Evolutionary conservation across 2,888 invertebrate genomes (phyloP).

Genomic region (Microplitis deprimator): DNA sequence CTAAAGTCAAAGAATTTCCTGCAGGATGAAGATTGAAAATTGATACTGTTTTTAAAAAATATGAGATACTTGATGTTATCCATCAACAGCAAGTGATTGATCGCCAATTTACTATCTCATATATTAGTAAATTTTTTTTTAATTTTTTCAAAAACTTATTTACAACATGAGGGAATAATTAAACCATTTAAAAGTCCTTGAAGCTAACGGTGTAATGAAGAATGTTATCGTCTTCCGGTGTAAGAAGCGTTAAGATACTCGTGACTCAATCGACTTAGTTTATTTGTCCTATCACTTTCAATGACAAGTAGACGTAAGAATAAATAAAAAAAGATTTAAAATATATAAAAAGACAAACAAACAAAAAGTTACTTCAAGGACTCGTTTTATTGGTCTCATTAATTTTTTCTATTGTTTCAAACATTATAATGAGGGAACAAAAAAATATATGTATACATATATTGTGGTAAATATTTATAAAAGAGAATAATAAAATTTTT

Average conservation of each 20-base stretch:
- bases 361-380: conserved; percentile 1
- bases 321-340: background rate
- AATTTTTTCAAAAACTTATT: no score
- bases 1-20: no score
- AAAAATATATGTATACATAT: background rate
- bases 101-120: no score
- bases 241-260: background rate
- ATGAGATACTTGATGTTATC: no score
- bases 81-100: no score
- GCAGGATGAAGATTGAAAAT: no score
- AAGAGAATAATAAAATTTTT: background rate
- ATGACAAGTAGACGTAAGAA: background rate
- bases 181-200: conserved; percentile 3
- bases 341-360: background rate
- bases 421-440: background rate
- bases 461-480: background rate
- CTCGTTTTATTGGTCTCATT: background rate
- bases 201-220: conserved; percentile 10
- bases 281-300: conserved; percentile 2
- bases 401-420: background rate
- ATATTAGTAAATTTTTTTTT: no score
- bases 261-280: conserved; percentile 11
- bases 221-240: conserved; percentile 17
- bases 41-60: no score
- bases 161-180: no score